Evolutionary conservation across 1,140 invertebrate genomes (phyloP).

Genomic region (Tetragnatha versicolor): DNA sequence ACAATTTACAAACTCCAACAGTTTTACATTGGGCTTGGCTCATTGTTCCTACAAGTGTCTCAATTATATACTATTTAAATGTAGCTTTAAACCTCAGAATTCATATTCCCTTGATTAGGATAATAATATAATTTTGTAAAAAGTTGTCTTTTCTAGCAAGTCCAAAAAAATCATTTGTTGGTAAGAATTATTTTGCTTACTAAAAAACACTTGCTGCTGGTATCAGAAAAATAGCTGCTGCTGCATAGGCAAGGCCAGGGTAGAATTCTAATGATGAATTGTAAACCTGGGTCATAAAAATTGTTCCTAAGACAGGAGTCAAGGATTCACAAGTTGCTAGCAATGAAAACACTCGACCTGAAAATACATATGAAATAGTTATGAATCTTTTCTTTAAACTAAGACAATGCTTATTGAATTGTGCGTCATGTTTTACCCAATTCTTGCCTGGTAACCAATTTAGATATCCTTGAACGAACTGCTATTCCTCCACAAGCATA

Average conservation of each 20-base stretch:
- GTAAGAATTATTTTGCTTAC: constrained; percentile 16
- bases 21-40: too few relatives aligned
- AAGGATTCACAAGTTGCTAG: constrained; percentile 41
- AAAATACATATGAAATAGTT: too few relatives aligned
- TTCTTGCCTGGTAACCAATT: constrained; percentile 22
- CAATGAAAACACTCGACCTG: constrained; percentile 43
- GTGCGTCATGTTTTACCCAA: constrained; percentile 35
- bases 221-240: constrained; percentile 33
- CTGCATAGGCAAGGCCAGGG: constrained; percentile 7
- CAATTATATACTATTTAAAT: too few relatives aligned
- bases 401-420: too few relatives aligned
- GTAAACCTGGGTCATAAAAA: constrained; percentile 31
- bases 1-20: too few relatives aligned
- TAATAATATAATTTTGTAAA: too few relatives aligned
- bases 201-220: constrained; percentile 29
- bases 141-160: too few relatives aligned
- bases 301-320: constrained; percentile 29
- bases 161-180: too few relatives aligned
- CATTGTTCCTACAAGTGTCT: too few relatives aligned
- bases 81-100: too few relatives aligned
- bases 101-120: too few relatives aligned
- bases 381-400: too few relatives aligned
- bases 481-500: constrained; percentile 42
- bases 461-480: constrained; percentile 35
- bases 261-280: not conserved